Conservation (phyloP, 1,140 invertebrate species). For the Pseudachorutes palmiensis region DNA sequence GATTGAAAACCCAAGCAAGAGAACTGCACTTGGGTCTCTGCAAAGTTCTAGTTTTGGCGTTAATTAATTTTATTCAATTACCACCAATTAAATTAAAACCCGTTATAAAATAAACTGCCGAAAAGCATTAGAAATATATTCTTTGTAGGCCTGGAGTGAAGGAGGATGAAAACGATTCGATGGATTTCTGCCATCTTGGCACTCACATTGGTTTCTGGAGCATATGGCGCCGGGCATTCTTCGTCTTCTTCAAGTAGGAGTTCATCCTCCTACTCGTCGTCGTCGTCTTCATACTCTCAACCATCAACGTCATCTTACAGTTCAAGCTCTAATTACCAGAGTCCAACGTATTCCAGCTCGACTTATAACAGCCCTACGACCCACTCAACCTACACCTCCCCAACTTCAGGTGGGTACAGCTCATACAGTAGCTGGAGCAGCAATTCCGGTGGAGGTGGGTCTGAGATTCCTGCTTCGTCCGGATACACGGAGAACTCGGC, state of each 20-base stretch:
- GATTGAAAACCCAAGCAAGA: no score
- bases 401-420: neutral
- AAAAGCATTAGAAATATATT: neutral
- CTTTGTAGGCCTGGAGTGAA: neutral
- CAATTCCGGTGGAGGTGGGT: no score
- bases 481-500: no score
- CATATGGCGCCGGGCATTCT: neutral
- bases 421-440: neutral
- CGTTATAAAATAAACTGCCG: neutral
- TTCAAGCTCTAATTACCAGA: no score
- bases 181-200: slow-evolving; percentile 8
- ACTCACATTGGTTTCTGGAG: neutral
- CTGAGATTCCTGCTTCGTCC: no score
- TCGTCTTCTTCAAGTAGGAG: neutral
- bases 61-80: neutral
- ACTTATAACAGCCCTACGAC: neutral
- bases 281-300: neutral
- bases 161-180: no score
- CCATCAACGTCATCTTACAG: neutral
- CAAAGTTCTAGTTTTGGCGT: neutral
- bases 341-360: neutral
- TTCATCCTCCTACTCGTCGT: neutral
- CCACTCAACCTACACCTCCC: neutral
- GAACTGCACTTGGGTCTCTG: neutral
- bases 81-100: neutral